Evolutionary conservation across 2,797 vertebrate genomes (phyloP), one percentile per base, ranked within the genome.

Genomic region (Perodicticus potto): DNA sequence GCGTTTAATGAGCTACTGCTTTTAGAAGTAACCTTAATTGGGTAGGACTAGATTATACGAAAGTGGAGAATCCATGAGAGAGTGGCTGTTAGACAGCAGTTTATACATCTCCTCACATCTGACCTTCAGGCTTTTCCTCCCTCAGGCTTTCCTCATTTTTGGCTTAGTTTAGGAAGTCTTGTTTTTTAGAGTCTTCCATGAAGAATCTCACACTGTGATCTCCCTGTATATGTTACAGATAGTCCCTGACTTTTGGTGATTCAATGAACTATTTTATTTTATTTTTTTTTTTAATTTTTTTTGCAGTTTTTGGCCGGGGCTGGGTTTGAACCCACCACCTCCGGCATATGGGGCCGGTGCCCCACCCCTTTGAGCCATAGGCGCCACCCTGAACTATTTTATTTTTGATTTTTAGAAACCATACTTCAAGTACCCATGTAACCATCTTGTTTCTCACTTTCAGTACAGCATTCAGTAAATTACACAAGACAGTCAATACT

Each of bases 31-130:
- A 69, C 16, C 49, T 76, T 53, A 37, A 43, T 59, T 74, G 20
- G 16, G 65, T 22, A 19, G 7, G 8, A 27, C n/a, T 19, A 29
- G n/a, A 34, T 3, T 29, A 7, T 2, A 45, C 13, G 19, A 27
- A 16, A 17, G 45, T 7, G 2, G 29, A 22, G 8, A 4, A 20
- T 43, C 27, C 2, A 0, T 2, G 43, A 29, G 34, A 9, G 34
- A 69, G 16, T 19, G 57, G 40, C 63, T 83, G 16, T 17, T 49
- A 29, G 45, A 2, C 2, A 17, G 32, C 25, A 11, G n/a, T 65
- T 77, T 43, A 27, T 23, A 27, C 6, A 7, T 3, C 70, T n/a
- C 34, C 49, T 49, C 14, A 3, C 9, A 5, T 7, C 16, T 20
- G 10, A 25, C 34, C 72, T 40, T 6, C 43, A 13, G 0, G 61